Evolutionary conservation across 2,797 vertebrate species (phyloP).

Genomic region (Thripadectes ignobilis): DNA sequence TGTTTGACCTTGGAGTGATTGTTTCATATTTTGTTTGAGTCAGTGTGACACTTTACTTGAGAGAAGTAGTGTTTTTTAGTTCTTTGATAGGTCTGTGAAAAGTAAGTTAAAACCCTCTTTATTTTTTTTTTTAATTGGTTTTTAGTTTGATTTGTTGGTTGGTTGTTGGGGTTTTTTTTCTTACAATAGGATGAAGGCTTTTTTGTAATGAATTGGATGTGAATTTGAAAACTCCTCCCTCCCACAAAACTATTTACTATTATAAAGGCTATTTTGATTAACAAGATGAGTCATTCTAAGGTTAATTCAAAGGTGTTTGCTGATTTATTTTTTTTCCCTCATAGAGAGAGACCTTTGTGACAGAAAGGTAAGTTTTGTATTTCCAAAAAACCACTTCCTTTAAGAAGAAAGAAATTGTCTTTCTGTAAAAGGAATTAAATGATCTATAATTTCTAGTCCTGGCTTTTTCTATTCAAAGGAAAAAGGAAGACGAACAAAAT

Average conservation of each 20-base stretch:
- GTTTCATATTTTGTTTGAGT: background rate
- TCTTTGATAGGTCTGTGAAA: background rate
- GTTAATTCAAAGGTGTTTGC: background rate
- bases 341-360: background rate
- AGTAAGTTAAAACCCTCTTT: background rate
- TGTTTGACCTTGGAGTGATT: background rate
- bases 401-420: background rate
- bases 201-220: background rate
- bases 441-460: background rate
- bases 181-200: background rate
- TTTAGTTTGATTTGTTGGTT: background rate
- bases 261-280: background rate
- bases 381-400: background rate
- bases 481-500: background rate
- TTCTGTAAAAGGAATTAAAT: background rate
- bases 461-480: slow-evolving; percentile 1
- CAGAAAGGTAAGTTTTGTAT: background rate
- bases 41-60: background rate
- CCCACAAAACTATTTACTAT: background rate
- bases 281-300: background rate
- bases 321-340: background rate
- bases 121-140: background rate
- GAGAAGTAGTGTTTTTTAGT: background rate
- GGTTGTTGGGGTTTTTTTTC: background rate
- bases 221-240: background rate